phyloP scores from a whole-genome alignment of 2,888 invertebrate genomes.

The Alsophila aescularia region DNA sequence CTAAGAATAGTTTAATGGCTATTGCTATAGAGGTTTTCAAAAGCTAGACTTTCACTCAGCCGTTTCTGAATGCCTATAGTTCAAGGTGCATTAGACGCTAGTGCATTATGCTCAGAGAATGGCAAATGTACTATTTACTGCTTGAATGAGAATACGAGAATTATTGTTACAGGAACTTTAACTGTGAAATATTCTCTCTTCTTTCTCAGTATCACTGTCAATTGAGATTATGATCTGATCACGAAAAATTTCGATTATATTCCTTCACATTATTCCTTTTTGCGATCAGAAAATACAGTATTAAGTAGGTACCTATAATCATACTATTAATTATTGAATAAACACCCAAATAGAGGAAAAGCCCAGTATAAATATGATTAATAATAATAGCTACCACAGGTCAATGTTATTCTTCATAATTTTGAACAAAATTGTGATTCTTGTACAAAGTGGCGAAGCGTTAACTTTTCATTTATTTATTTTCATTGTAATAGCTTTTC shows the following conservation, averaged over 20 bases:
- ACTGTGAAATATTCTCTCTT: constrained; percentile 11
- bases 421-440: too few species aligned
- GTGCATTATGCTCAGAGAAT: constrained; percentile 20
- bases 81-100: constrained; percentile 34
- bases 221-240: background rate
- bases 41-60: constrained; percentile 37
- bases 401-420: too few species aligned
- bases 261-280: too few species aligned
- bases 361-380: too few species aligned
- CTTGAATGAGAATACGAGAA: constrained; percentile 7
- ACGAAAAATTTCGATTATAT: background rate
- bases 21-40: constrained; percentile 28
- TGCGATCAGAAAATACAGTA: too few species aligned
- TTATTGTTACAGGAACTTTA: constrained; percentile 9
- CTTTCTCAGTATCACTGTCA: constrained; percentile 7
- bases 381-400: too few species aligned
- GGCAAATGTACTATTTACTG: constrained; percentile 19
- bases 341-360: too few species aligned
- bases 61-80: constrained; percentile 31
- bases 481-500: too few species aligned
- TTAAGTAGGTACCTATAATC: too few species aligned
- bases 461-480: too few species aligned
- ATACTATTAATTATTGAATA: too few species aligned
- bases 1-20: constrained; percentile 14
- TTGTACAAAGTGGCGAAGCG: too few species aligned